Base-by-base conservation (phyloP, 2,888 invertebrate species). In the Petrolisthes manimaculis region DNA sequence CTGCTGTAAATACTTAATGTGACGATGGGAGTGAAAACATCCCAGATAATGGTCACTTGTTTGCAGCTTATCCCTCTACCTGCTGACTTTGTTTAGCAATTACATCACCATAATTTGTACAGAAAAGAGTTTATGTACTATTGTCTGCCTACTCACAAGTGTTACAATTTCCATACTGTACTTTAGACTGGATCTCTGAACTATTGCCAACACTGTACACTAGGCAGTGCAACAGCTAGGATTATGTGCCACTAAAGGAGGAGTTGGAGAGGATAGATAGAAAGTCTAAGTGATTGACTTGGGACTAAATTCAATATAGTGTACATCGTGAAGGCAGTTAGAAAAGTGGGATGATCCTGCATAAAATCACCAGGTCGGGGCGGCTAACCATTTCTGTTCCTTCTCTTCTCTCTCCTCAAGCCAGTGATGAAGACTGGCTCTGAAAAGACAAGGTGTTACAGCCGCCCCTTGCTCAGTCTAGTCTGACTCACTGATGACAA, bases 381-480 rank as follows among this genome's bases (percentile, higher is more conserved):
- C 81, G 84, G 79, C 55, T 80, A 80, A 80, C 81, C 80, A 24
- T 54, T 78, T 84, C 55, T 67, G 79, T 37, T 75, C 21, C 55
- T 51, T 82, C 24, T 71, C 82, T 82, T 18, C 71, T 67, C 74
- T 56, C 71, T 24, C 74, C 61, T 67, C 55, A 69, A 84, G 84
- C 84, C 88, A 84, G 55, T 80, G 67, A 80, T 81, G 79, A 84
- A 61, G 54, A 77, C 67, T 88, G 88, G 88, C 84, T 88, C n/a
- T 51, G 74, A 88, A 88, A 88, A 88, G 88, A 88, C 88, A 88
- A 84, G 80, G 74, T 77, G 78, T 69, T 71, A 84, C 51, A 71
- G 53, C 88, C 80, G 88, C 88, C 88, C 86, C 88, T 51, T 88
- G 88, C 88, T 88, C 88, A 84, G 80, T 88, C 88, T 88, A 88